Conservation (phyloP, 1,140 invertebrate species). For the Leptestheria dahalacensis region DNA sequence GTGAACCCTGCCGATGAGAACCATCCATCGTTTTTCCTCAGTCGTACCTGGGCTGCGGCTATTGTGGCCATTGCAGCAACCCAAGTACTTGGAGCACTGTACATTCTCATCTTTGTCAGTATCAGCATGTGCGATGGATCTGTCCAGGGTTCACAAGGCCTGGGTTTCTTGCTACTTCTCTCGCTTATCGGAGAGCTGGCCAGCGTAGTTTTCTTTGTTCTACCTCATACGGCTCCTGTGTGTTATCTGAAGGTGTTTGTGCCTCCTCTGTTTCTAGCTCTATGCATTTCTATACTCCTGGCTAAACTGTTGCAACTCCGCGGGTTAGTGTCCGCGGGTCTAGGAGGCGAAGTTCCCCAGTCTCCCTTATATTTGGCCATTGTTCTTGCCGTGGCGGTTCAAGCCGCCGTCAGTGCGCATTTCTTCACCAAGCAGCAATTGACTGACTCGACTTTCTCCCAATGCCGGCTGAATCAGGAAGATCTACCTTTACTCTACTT, state of each 20-base stretch:
- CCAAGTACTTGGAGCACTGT: conserved; percentile 12
- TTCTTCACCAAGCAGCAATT: conserved; percentile 6
- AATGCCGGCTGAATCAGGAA: background rate
- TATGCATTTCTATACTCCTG: conserved; percentile 2
- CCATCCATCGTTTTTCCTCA: background rate
- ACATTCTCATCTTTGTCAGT: conserved; percentile 10
- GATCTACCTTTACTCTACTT: conserved; percentile 13
- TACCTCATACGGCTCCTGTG: background rate
- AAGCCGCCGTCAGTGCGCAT: conserved; percentile 12
- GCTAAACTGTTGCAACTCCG: conserved; percentile 13
- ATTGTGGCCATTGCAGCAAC: conserved; percentile 15
- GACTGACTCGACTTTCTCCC: background rate
- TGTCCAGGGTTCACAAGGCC: background rate
- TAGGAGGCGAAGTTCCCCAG: conserved; percentile 10
- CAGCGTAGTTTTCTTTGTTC: conserved; percentile 8
- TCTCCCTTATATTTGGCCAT: conserved; percentile 12
- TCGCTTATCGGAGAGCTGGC: conserved; percentile 7
- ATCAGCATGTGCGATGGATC: conserved; percentile 7
- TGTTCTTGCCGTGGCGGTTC: conserved; percentile 10
- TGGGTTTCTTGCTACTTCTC: conserved; percentile 5
- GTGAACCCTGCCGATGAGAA: background rate
- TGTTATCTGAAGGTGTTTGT: conserved; percentile 11
- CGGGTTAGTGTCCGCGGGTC: conserved; percentile 8
- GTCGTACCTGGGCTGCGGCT: conserved; percentile 16
- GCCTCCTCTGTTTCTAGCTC: conserved; percentile 7